These are phyloP conservation scores for Myodes glareolus DNA, from an alignment of 2,113 vertebrate species.

Conservation along the genomic window DNA sequence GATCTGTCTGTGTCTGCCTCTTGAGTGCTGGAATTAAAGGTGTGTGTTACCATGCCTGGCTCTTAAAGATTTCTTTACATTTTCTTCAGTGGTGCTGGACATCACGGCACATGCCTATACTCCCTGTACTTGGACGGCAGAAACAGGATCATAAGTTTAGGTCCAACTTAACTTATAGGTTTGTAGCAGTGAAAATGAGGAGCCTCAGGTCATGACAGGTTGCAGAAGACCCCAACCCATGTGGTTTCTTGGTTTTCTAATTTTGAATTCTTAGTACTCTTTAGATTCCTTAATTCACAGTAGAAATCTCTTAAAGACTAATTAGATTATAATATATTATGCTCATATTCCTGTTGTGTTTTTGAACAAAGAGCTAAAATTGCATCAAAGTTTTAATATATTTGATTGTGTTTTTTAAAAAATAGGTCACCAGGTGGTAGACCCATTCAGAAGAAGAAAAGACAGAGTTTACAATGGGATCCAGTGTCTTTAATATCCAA, in stretches of 20 bases:
- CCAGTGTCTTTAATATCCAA: slow-evolving; percentile 93
- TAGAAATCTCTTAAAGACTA: slow-evolving; percentile 4
- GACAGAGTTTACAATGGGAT: slow-evolving; percentile 84
- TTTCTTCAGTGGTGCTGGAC: not conserved
- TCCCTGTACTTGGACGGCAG: not conserved
- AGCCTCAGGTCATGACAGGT: not conserved
- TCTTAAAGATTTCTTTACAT: slow-evolving; percentile 12
- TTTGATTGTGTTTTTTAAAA: not conserved
- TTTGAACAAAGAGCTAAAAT: slow-evolving; percentile 32
- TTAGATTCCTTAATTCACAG: not conserved
- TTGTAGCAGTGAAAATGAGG: not conserved
- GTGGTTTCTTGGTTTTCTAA: slow-evolving; percentile 47
- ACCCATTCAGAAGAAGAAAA: slow-evolving; percentile 87
- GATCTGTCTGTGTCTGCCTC: not conserved
- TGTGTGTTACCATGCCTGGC: not conserved
- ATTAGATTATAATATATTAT: not conserved
- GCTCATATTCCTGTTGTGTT: slow-evolving; percentile 11
- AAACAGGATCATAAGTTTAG: not conserved
- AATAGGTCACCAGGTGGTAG: slow-evolving; percentile 94
- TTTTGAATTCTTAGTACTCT: not conserved
- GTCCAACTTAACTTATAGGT: no score
- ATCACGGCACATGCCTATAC: no score
- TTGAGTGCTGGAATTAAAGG: not conserved
- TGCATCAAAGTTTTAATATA: slow-evolving; percentile 32
- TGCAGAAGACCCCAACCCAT: not conserved